Evolutionary conservation across 2,888 invertebrate genomes (phyloP), one percentile per base, ranked within the genome.

Genomic region (Loripinus fragilis): DNA sequence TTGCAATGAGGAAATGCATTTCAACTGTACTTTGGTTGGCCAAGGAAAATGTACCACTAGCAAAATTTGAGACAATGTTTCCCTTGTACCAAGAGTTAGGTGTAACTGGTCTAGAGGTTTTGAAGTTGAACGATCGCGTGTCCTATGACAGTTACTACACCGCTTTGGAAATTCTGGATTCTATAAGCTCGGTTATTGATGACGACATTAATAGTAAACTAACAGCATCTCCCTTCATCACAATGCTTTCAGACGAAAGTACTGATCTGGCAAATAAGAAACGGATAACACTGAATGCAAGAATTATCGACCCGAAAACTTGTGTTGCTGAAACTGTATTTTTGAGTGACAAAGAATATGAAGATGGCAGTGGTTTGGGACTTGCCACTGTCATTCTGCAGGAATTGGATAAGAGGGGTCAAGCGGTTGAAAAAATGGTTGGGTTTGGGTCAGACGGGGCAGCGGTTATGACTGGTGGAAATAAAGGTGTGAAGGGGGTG

Each of bases 191-290:
- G 30, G 23, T 33, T n/a, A 66, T 71, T 64, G 67, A 76, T 66
- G 33, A 68, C 33, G 65, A 72, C 5, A 69, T 77, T 17, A 35
- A 69, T 48, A 30, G 60, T 48, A 42, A 74, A 60, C 3, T 78
- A 0, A 15, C n/a, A 33, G 1, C 68, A 25, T 79, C 75, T 0
- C 72, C 79, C 67, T 71, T 8, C 50, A 15, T 81, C 1, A 66
- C 80, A 20, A 38, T 78, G 0, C 45, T 78, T 2, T 38, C 76
- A 15, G 80, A 83, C 55, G 76, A 83, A 55, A 77, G 72, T 38
- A 80, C 77, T 25, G 82, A 80, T 50, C 38, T 74, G 0, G 35
- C 72, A n/a, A 71, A 72, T 45, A 79, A 77, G 8, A 70, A 79
- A 42, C 67, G 77, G 70, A 74, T n/a, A n/a, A n/a, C n/a, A n/a